A percentile compares a stretch with the other conserved stretches of the same genome.
These are phyloP conservation scores for Orchestia grillus DNA, from an alignment of 1,140 invertebrate genomes.

Conservation along the genomic window DNA sequence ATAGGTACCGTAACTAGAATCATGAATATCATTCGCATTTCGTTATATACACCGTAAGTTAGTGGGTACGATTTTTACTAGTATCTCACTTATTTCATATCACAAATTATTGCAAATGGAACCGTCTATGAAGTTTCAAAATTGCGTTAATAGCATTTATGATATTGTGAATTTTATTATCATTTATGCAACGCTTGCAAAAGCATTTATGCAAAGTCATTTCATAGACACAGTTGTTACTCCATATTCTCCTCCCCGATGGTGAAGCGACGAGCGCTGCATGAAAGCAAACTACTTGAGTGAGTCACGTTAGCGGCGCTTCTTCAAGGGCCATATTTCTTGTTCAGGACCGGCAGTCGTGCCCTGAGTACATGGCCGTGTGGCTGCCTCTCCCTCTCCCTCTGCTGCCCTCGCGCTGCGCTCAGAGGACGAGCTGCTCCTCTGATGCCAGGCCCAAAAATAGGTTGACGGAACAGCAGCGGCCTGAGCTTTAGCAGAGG, in stretches of 20 bases:
- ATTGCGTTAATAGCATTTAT: background rate
- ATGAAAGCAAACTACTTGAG: too few relatives aligned
- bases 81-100: too few relatives aligned
- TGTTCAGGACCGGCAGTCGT: background rate
- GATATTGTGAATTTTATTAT: background rate
- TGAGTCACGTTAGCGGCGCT: background rate
- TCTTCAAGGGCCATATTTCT: background rate
- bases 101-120: background rate
- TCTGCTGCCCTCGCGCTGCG: background rate
- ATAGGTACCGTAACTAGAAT: too few relatives aligned
- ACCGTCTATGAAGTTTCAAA: background rate
- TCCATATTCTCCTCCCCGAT: background rate
- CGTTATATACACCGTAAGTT: too few relatives aligned
- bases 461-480: background rate
- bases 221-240: background rate
- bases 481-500: background rate
- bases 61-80: too few relatives aligned
- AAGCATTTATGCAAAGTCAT: background rate
- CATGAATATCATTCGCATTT: too few relatives aligned
- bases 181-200: background rate
- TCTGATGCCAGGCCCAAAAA: background rate
- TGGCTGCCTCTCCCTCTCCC: background rate
- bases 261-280: background rate
- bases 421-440: background rate
- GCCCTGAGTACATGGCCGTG: background rate